Base-by-base conservation (phyloP, 64 coral and sea anemone species). In the Pocillopora damicornis region DNA sequence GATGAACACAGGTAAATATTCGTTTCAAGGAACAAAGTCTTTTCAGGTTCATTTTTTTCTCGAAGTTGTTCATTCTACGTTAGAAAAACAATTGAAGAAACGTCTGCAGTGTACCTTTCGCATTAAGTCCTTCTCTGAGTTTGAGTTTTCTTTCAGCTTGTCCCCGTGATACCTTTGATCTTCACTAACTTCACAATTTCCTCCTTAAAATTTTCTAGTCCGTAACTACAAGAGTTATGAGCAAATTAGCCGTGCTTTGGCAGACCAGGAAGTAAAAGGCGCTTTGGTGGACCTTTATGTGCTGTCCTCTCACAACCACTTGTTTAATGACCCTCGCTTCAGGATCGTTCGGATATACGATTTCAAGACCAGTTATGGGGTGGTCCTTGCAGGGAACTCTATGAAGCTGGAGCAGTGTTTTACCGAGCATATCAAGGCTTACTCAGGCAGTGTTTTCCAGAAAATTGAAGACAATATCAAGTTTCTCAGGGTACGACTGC, bases 251-350 rank as follows among this genome's bases (percentile, higher is more conserved):
- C n/a, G 76, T 61, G 73, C 86, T 38, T 45, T 88, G n/a, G 26
- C 11, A 15, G 59, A 51, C n/a, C 15, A 51, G 60, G 86, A 88
- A 23, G 75, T 88, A 25, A 76, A 88, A 60, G 86, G 86, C 18
- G 86, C 86, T 7, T 61, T 88, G 86, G 86, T 88, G 26, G 86
- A 88, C 73, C 58, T 88, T 61, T 88, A 88, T 77, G 86, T 88
- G 23, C 30, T 88, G 73, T 88, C 86, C 30, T 62, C 73, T 37
- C 72, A 88, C 73, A 88, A 76, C 23, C 58, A 75, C 15, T 35
- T 88, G 73, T 88, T 88, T 77, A 74, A 76, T n/a, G 59, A 88
- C 73, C 86, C 74, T 76, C 75, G 72, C 25, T 77, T 88, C 17
- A 75, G 86, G 86, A 88, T 88, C 58, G 61, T 75, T 10, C 72